phyloP scores from a whole-genome alignment of 2,888 invertebrate genomes.

The Apodemia duryi region DNA sequence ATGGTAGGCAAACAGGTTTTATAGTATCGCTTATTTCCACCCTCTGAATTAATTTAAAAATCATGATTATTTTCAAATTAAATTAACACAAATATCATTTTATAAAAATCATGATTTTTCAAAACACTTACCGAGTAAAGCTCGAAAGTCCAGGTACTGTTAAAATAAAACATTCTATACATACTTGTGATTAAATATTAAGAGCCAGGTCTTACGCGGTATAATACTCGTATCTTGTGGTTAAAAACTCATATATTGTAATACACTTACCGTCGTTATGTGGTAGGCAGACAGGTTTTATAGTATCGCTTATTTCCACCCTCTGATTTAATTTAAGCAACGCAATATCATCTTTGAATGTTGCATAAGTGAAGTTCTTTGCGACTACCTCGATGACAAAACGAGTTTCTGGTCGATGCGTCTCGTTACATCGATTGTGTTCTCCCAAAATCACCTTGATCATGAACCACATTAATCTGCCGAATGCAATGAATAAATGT shows the following conservation, averaged over 20 bases:
- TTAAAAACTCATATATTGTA: background rate
- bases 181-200: too few species aligned
- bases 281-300: constrained; percentile 91
- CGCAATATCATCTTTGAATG: constrained; percentile 92
- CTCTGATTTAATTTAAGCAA: constrained; percentile 87
- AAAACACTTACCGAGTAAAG: too few species aligned
- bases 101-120: too few species aligned
- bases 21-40: constrained; percentile 88
- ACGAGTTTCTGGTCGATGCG: constrained; percentile 84
- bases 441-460: constrained; percentile 92
- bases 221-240: background rate
- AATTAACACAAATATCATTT: too few species aligned
- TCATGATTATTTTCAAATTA: too few species aligned
- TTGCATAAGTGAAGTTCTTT: constrained; percentile 89
- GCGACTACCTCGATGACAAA: constrained; percentile 86
- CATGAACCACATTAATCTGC: constrained; percentile 94
- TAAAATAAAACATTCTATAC: too few species aligned
- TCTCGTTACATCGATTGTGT: constrained; percentile 88
- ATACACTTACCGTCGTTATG: constrained; percentile 74
- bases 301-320: constrained; percentile 86
- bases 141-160: too few species aligned
- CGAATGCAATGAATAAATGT: constrained; percentile 31
- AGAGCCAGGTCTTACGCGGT: too few species aligned
- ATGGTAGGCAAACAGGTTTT: constrained; percentile 90
- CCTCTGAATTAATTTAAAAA: constrained; percentile 84